A percentile compares a stretch with the other conserved stretches of the same genome.
These are phyloP conservation scores for Apostichopus parvimensis DNA, from an alignment of 35 echinoderm and acorn worm species.

Conservation along the genomic window DNA sequence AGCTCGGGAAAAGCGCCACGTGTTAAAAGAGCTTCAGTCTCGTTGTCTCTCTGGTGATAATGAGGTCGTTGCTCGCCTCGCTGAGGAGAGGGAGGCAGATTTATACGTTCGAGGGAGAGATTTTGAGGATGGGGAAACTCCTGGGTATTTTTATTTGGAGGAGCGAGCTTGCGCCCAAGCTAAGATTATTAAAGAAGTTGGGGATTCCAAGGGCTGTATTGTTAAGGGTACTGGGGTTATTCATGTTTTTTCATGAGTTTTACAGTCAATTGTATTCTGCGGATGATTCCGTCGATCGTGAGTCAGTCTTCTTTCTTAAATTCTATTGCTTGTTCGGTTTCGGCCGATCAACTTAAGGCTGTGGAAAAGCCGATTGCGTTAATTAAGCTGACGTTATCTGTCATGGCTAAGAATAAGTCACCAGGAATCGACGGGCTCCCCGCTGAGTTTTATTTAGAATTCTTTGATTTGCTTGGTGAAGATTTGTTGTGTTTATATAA, in stretches of 20 bases:
- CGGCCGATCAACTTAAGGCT: not conserved
- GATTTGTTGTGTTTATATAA: no score
- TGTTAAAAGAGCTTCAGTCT: no score
- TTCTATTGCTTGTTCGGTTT: not conserved
- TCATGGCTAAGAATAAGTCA: no score
- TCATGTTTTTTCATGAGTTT: conserved; percentile 30
- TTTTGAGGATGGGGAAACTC: conserved; percentile 54
- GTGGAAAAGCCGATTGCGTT: conserved; percentile 28
- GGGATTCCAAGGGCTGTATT: conserved; percentile 14
- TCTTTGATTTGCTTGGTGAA: no score
- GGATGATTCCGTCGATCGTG: conserved; percentile 8
- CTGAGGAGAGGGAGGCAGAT: conserved; percentile 49
- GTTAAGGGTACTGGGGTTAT: conserved; percentile 50
- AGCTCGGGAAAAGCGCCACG: no score
- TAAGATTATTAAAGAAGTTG: conserved; percentile 41
- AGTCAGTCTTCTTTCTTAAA: conserved; percentile 37
- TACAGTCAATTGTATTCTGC: conserved; percentile 35
- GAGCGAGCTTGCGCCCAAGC: conserved; percentile 25
- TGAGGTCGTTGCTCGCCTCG: not conserved
- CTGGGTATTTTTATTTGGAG: conserved; percentile 37
- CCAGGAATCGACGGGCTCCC: no score
- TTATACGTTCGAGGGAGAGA: conserved; percentile 41
- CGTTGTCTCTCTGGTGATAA: no score
- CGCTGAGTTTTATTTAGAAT: no score
- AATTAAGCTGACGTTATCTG: no score